These are phyloP conservation scores for Ennomos fuscantarius DNA, from an alignment of 2,888 invertebrate species.

Conservation along the genomic window DNA sequence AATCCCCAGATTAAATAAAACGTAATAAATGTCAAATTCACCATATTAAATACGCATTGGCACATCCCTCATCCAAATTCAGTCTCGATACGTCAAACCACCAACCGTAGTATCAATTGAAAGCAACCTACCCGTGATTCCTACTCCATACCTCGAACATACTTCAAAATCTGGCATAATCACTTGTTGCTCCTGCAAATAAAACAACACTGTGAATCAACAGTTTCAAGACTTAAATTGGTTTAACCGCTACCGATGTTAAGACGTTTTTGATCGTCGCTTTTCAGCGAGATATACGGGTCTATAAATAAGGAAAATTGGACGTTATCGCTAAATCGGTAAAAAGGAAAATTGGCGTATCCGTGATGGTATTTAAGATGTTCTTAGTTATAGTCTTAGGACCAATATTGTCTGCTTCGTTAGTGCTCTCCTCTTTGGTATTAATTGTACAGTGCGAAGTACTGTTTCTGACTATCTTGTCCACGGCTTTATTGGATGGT, in stretches of 20 bases:
- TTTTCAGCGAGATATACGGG: conserved; percentile 10
- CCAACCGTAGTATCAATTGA: conserved; percentile 71
- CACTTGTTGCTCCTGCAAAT: conserved; percentile 37
- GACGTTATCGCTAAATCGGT: conserved; percentile 15
- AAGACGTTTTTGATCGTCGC: neutral
- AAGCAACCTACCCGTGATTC: conserved; percentile 69
- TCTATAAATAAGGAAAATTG: conserved; percentile 19
- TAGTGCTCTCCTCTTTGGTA: conserved; percentile 55
- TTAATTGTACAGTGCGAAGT: conserved; percentile 46
- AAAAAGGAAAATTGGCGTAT: conserved; percentile 40
- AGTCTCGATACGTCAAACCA: conserved; percentile 59
- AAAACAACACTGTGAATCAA: conserved; percentile 34
- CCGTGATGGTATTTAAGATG: conserved; percentile 31
- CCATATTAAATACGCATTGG: conserved; percentile 17
- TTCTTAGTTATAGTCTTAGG: conserved; percentile 38
- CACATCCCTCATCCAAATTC: conserved; percentile 32
- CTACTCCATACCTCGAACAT: conserved; percentile 44
- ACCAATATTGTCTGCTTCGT: conserved; percentile 64
- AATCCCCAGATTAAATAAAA: no score
- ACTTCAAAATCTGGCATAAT: conserved; percentile 40
- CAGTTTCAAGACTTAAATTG: neutral
- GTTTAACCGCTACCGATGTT: neutral
- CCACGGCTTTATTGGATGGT: conserved; percentile 14
- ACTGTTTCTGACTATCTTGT: conserved; percentile 27
- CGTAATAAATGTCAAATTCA: conserved; percentile 7